phyloP scores from a whole-genome alignment of 2,888 invertebrate species.

The Plusia festucae region DNA sequence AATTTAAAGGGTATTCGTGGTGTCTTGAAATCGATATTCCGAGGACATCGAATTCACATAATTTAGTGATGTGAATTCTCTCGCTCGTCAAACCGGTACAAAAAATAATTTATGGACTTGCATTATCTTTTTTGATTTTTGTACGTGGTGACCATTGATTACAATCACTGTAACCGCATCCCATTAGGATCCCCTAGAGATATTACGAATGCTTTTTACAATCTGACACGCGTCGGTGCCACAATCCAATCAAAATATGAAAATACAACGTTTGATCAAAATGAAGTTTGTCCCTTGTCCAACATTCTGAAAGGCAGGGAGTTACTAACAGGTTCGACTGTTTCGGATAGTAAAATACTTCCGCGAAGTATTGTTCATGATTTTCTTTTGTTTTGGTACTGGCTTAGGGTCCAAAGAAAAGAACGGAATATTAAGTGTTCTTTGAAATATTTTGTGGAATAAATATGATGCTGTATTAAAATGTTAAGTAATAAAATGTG shows the following conservation, averaged over 20 bases:
- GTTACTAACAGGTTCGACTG: constrained; percentile 3
- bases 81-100: too few relatives aligned
- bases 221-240: constrained; percentile 23
- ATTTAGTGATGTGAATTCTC: too few relatives aligned
- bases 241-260: constrained; percentile 51
- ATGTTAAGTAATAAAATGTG: too few relatives aligned
- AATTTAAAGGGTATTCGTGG: too few relatives aligned
- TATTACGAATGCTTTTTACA: constrained; percentile 53
- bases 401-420: constrained; percentile 8
- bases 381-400: constrained; percentile 5
- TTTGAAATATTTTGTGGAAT: neutral
- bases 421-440: neutral
- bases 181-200: constrained; percentile 70
- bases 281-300: constrained; percentile 5
- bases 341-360: constrained; percentile 15
- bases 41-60: too few relatives aligned
- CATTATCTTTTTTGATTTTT: too few relatives aligned
- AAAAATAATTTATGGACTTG: too few relatives aligned
- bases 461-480: too few relatives aligned
- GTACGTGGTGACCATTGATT: constrained; percentile 65
- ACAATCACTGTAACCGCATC: constrained; percentile 74
- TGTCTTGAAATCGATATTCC: too few relatives aligned
- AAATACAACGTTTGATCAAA: constrained; percentile 46
- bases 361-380: constrained; percentile 10
- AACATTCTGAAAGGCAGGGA: neutral